Percentiles rank a stretch among this genome's conserved stretches.
phyloP scores from a whole-genome alignment of 2,888 invertebrate genomes.

The Eilema griseolum region DNA sequence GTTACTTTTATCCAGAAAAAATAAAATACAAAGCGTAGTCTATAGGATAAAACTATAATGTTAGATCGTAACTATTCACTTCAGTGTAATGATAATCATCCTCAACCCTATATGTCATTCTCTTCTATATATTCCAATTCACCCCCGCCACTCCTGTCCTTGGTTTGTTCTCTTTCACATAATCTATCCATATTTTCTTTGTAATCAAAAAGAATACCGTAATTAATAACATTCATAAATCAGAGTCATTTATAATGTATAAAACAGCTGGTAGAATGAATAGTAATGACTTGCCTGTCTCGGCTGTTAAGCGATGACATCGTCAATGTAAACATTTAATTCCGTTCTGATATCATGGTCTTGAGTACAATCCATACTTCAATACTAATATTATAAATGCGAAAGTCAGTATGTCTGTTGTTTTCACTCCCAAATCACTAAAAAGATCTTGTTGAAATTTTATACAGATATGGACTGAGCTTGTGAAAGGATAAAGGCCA shows the following conservation, averaged over 20 bases:
- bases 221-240: background rate
- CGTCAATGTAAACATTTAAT: slow-evolving; percentile 42
- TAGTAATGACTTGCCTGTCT: background rate
- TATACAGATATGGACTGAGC: too few species aligned
- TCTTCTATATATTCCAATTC: too few species aligned
- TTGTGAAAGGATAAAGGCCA: too few species aligned
- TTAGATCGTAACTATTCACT: too few species aligned
- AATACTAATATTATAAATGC: too few species aligned
- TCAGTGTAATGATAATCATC: background rate
- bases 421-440: too few species aligned
- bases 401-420: too few species aligned
- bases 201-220: background rate
- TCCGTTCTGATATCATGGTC: slow-evolving; percentile 42
- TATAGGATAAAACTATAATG: too few species aligned
- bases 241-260: background rate
- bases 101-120: background rate
- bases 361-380: background rate
- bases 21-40: too few species aligned
- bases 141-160: too few species aligned
- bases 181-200: background rate
- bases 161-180: background rate
- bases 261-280: background rate
- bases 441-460: too few species aligned
- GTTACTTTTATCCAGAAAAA: too few species aligned
- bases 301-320: slow-evolving; percentile 27